Conservation (phyloP, 2,797 vertebrate genomes). For the Lithobates pipiens region DNA sequence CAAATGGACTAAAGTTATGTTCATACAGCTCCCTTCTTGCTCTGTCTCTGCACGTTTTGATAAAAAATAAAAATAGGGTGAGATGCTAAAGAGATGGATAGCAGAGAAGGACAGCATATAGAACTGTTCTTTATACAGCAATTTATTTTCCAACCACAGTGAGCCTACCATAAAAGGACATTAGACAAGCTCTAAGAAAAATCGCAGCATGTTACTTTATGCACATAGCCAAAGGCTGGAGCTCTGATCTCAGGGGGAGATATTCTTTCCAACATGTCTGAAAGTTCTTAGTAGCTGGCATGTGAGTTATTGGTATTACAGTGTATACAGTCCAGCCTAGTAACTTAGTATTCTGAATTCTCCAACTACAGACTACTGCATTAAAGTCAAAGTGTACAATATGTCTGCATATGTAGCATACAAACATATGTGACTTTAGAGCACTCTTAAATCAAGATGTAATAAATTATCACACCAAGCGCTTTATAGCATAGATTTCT, state of each 20-base stretch:
- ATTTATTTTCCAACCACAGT: not conserved
- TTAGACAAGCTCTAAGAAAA: not conserved
- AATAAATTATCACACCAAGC: too few species aligned
- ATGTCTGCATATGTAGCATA: not conserved
- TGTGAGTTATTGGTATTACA: not conserved
- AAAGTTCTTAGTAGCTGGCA: not conserved
- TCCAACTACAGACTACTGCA: not conserved
- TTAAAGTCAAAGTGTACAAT: not conserved
- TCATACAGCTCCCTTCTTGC: not conserved
- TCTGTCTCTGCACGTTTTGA: not conserved
- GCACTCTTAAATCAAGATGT: too few species aligned
- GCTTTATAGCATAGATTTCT: not conserved
- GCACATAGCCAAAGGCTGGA: not conserved
- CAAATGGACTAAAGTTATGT: not conserved
- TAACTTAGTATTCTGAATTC: not conserved
- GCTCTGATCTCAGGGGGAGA: not conserved
- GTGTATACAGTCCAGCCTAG: not conserved
- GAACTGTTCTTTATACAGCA: not conserved
- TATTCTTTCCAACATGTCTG: not conserved
- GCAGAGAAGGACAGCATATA: not conserved
- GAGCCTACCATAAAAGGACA: not conserved
- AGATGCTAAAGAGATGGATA: not conserved
- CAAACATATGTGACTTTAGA: not conserved
- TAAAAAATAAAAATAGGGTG: not conserved
- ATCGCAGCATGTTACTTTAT: not conserved